Conservation (phyloP, 2,888 invertebrate genomes). For the Melieria omissa region DNA sequence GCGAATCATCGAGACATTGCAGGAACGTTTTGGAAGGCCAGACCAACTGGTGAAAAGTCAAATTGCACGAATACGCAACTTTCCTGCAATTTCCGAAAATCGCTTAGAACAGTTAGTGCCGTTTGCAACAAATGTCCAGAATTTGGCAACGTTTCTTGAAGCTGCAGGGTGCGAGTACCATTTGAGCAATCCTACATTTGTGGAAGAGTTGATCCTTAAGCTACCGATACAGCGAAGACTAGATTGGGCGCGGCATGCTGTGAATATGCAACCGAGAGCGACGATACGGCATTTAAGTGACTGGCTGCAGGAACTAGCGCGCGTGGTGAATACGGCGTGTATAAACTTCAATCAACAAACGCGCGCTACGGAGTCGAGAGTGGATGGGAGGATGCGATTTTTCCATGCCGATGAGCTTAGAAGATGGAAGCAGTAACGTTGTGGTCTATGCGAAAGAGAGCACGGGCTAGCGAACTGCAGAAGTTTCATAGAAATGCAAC, state of each 20-base stretch:
- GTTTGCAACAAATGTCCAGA: conserved; percentile 9
- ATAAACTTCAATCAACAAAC: conserved; percentile 19
- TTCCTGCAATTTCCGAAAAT: neutral
- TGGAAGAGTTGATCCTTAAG: conserved; percentile 13
- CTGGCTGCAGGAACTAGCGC: conserved; percentile 16
- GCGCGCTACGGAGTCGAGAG: neutral
- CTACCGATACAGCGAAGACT: conserved; percentile 23
- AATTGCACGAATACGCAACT: neutral
- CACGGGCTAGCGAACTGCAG: too few relatives aligned
- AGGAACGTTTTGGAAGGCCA: conserved; percentile 12
- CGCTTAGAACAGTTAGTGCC: neutral
- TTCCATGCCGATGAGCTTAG: neutral
- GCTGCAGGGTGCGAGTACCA: conserved; percentile 8
- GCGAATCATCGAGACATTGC: conserved; percentile 11
- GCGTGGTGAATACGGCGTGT: conserved; percentile 22
- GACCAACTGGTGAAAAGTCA: conserved; percentile 11
- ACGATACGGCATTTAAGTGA: conserved; percentile 10
- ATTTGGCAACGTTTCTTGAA: conserved; percentile 8
- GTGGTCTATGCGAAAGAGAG: too few relatives aligned
- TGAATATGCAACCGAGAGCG: neutral
- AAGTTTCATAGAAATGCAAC: too few relatives aligned
- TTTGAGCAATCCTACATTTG: neutral
- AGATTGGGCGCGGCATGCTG: conserved; percentile 20
- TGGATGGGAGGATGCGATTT: neutral
- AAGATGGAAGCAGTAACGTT: neutral